Evolutionary conservation across 2,888 invertebrate genomes (phyloP).

Genomic region (Melikaiella ostensackeni): DNA sequence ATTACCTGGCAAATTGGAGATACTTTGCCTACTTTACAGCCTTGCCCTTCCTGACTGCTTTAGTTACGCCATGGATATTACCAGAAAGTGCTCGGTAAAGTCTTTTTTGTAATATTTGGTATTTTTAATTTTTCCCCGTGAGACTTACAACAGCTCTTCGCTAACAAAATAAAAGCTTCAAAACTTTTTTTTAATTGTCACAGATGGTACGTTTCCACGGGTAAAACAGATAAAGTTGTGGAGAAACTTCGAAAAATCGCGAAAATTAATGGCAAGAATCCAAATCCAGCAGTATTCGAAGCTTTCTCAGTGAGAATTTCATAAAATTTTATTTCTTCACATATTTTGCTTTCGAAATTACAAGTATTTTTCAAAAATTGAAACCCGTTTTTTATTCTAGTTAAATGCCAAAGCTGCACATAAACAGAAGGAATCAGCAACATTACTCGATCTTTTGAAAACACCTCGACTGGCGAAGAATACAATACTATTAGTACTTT

Average conservation of each 20-base stretch:
- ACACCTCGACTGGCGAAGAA: slow-evolving; percentile 77
- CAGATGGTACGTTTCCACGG: slow-evolving; percentile 79
- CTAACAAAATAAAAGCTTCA: background rate
- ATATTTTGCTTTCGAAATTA: background rate
- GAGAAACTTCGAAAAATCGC: slow-evolving; percentile 78
- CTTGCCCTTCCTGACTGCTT: slow-evolving; percentile 75
- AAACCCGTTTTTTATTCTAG: slow-evolving; percentile 60
- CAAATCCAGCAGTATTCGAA: slow-evolving; percentile 76
- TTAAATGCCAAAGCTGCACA: slow-evolving; percentile 67
- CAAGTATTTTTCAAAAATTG: background rate
- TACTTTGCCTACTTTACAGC: slow-evolving; percentile 76
- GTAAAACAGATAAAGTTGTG: slow-evolving; percentile 77
- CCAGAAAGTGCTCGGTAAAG: slow-evolving; percentile 79
- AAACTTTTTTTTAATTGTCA: background rate
- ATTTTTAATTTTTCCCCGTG: background rate
- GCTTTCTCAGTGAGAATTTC: slow-evolving; percentile 73
- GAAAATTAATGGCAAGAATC: slow-evolving; percentile 76
- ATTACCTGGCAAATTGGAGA: slow-evolving; percentile 78
- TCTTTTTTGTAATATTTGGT: background rate
- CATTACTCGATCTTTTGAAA: slow-evolving; percentile 77
- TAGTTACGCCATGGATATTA: slow-evolving; percentile 77
- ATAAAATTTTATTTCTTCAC: slow-evolving; percentile 14
- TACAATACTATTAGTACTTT: slow-evolving; percentile 76
- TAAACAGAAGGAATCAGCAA: slow-evolving; percentile 69
- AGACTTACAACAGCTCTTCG: too few relatives aligned